Evolutionary conservation across 2,113 vertebrate species (phyloP).

Genomic region (Odocoileus hemionus): DNA sequence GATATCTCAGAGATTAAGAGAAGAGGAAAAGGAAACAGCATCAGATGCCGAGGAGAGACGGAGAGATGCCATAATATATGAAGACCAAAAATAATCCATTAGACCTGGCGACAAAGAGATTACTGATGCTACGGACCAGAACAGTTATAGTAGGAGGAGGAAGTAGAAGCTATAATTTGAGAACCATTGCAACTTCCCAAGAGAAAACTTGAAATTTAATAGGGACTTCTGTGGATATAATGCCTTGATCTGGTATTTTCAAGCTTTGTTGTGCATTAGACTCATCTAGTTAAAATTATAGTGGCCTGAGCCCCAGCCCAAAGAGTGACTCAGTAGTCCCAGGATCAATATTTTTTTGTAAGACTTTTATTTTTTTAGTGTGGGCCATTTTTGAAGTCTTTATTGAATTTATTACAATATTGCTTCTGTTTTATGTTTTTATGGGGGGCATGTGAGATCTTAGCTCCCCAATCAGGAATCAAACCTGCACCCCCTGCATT

Average conservation of each 20-base stretch:
- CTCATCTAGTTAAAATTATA: neutral
- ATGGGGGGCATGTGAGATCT: neutral
- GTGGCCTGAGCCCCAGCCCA: neutral
- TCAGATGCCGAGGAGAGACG: neutral
- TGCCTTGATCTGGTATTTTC: neutral
- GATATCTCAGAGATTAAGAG: neutral
- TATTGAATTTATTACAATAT: neutral
- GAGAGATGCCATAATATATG: neutral
- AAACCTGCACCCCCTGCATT: neutral
- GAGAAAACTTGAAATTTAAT: neutral
- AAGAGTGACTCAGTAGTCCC: neutral
- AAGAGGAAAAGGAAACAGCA: neutral
- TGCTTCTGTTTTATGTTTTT: neutral
- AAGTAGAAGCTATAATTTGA: neutral
- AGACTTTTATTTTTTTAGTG: neutral
- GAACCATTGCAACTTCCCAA: neutral
- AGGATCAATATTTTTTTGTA: neutral
- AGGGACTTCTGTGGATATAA: neutral
- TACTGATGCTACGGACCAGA: neutral
- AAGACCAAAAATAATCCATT: neutral
- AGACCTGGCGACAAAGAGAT: neutral
- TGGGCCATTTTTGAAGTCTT: neutral
- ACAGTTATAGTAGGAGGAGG: neutral
- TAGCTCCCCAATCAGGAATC: neutral
- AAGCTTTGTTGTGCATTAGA: neutral